phyloP scores from a whole-genome alignment of 2,113 vertebrate species.

The Phaethornis superciliosus region DNA sequence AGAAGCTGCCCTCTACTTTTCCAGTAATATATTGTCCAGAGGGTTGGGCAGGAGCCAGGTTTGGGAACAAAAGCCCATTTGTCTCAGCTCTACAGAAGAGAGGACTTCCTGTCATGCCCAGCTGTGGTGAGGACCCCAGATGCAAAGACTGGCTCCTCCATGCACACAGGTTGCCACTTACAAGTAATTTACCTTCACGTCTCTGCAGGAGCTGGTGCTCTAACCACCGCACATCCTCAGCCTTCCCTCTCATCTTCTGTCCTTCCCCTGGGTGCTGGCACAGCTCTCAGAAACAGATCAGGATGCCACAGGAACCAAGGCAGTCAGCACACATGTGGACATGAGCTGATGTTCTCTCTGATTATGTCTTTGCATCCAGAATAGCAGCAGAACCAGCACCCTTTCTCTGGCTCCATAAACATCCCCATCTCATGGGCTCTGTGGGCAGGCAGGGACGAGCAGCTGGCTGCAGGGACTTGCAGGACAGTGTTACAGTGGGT shows the following conservation, averaged over 20 bases:
- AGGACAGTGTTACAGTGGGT: fast-evolving
- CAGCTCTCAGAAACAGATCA: background rate
- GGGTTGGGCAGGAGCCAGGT: background rate
- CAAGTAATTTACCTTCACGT: fast-evolving
- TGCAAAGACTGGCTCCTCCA: background rate
- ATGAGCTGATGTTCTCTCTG: fast-evolving
- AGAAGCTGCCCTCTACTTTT: background rate
- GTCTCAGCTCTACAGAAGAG: background rate
- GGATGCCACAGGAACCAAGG: background rate
- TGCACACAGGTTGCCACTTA: fast-evolving
- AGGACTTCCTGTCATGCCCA: background rate
- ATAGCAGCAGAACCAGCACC: background rate
- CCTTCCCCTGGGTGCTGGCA: background rate
- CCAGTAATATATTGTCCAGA: background rate
- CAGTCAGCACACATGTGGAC: fast-evolving
- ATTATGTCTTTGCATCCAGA: background rate
- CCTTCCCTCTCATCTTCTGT: background rate
- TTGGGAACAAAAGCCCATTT: background rate
- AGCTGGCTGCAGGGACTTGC: background rate
- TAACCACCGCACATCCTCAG: fast-evolving
- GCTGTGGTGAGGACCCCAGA: background rate
- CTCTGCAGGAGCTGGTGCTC: background rate
- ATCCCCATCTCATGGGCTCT: background rate
- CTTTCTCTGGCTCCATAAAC: background rate
- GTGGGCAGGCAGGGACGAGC: background rate